Evolutionary conservation across 2,113 vertebrate species (phyloP).

Genomic region (Alethe castanea): DNA sequence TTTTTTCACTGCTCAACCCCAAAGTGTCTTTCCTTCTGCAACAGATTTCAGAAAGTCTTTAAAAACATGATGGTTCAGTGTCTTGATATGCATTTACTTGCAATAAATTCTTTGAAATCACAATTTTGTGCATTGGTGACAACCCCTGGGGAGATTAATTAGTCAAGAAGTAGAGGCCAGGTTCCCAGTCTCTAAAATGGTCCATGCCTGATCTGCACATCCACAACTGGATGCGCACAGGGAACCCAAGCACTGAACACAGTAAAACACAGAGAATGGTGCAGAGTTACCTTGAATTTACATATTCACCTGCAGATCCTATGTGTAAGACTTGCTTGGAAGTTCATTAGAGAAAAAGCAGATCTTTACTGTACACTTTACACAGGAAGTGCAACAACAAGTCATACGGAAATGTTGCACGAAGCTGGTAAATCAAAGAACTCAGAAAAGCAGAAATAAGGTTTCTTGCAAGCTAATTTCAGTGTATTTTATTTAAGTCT

Average conservation of each 20-base stretch:
- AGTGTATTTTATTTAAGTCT: neutral
- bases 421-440: neutral
- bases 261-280: neutral
- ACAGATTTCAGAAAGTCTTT: conserved; percentile 23
- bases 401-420: fast-evolving
- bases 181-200: neutral
- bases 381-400: neutral
- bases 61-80: neutral
- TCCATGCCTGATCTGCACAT: neutral
- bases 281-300: neutral
- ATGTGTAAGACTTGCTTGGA: neutral
- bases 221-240: neutral
- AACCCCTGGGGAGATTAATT: neutral
- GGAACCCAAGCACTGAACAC: neutral
- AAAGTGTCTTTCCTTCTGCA: conserved; percentile 49
- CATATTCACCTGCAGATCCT: neutral
- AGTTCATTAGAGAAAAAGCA: neutral
- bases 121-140: neutral
- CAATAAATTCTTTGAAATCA: conserved; percentile 13
- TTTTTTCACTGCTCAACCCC: conserved; percentile 58
- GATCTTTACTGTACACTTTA: neutral
- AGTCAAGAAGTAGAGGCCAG: neutral
- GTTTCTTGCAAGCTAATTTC: neutral
- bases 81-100: neutral
- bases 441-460: neutral